phyloP scores from a whole-genome alignment of 2,888 invertebrate genomes.

The Leucozona laternaria region DNA sequence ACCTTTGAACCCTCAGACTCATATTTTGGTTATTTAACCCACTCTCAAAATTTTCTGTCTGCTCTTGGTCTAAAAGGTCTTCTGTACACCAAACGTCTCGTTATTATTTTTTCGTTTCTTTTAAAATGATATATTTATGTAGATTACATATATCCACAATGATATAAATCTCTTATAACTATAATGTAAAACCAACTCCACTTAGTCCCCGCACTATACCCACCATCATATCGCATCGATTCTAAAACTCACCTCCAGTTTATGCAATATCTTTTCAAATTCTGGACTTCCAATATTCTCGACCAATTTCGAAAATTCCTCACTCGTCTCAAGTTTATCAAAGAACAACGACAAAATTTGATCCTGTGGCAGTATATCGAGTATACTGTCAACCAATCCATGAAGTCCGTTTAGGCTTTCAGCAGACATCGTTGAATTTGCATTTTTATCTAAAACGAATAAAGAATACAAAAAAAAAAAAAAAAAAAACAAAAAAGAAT shows the following conservation, averaged over 20 bases:
- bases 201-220: background rate
- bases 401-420: constrained; percentile 81
- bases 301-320: constrained; percentile 81
- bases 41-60: too few species aligned
- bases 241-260: constrained; percentile 80
- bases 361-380: constrained; percentile 82
- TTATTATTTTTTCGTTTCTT: too few species aligned
- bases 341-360: constrained; percentile 82
- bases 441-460: constrained; percentile 62
- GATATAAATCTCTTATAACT: background rate
- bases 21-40: too few species aligned
- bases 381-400: constrained; percentile 81
- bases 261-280: constrained; percentile 80
- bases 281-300: constrained; percentile 81
- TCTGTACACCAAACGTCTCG: too few species aligned
- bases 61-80: too few species aligned
- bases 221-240: too few species aligned
- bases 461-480: background rate
- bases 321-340: constrained; percentile 82
- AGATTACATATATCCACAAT: too few species aligned
- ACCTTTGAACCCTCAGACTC: too few species aligned
- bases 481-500: constrained; percentile 6
- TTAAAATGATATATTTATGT: too few species aligned
- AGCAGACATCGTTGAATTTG: constrained; percentile 69
- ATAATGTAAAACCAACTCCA: background rate